Conservation (phyloP, 2,113 vertebrate species). For the Madoqua kirkii region DNA sequence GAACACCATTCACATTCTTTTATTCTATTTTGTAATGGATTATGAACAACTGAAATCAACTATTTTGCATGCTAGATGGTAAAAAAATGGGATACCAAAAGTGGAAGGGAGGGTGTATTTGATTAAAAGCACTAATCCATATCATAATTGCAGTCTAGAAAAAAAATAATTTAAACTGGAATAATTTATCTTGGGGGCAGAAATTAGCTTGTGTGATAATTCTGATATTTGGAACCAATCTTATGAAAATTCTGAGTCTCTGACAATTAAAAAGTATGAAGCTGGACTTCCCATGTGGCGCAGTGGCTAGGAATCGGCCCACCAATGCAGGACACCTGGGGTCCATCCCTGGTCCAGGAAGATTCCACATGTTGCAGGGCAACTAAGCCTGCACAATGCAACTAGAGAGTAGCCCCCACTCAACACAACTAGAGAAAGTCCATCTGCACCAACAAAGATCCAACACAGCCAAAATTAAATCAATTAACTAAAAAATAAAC, state of each 20-base stretch:
- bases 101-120: not conserved
- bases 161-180: not conserved
- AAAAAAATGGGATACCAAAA: not conserved
- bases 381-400: not conserved
- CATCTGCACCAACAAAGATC: not conserved
- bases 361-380: not conserved
- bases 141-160: not conserved
- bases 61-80: not conserved
- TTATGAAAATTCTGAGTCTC: not conserved
- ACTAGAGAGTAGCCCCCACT: not conserved
- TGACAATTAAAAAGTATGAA: not conserved
- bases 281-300: not conserved
- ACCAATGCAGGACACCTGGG: not conserved
- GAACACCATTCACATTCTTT: not conserved
- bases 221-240: not conserved
- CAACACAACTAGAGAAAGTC: not conserved
- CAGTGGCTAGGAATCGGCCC: not conserved
- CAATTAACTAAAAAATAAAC: not conserved
- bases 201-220: not conserved
- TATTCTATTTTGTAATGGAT: not conserved
- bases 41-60: not conserved
- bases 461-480: not conserved
- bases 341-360: not conserved
- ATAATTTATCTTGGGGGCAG: not conserved
- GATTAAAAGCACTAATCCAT: not conserved